These are phyloP conservation scores for Eurosta solidaginis DNA, from an alignment of 1,140 invertebrate species.

Conservation along the genomic window DNA sequence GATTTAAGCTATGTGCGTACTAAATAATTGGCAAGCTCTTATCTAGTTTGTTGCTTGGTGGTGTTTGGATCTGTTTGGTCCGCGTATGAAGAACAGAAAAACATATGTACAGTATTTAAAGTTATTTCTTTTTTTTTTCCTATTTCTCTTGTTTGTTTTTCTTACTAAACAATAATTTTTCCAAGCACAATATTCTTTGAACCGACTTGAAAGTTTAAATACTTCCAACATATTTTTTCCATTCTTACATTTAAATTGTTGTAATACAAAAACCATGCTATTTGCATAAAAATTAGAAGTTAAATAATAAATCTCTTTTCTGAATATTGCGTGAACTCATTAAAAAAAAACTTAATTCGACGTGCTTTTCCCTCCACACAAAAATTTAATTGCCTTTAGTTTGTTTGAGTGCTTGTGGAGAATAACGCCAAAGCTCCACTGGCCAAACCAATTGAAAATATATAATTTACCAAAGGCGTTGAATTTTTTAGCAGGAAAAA, in stretches of 20 bases:
- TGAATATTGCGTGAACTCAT: background rate
- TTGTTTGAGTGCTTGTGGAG: slow-evolving; percentile 75
- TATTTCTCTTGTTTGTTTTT: slow-evolving; percentile 19
- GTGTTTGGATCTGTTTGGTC: background rate
- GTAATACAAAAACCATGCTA: background rate
- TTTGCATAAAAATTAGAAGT: background rate
- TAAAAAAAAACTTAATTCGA: background rate
- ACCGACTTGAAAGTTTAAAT: background rate
- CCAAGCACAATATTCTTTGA: background rate
- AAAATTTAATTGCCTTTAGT: slow-evolving; percentile 43
- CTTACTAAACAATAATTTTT: background rate
- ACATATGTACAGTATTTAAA: background rate
- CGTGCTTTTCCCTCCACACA: background rate
- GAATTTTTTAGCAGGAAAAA: slow-evolving; percentile 93
- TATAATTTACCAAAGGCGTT: slow-evolving; percentile 90
- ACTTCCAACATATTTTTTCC: background rate
- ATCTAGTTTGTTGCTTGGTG: background rate
- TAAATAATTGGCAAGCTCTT: background rate
- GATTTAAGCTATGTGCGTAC: background rate
- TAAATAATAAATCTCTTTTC: background rate
- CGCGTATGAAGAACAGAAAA: background rate
- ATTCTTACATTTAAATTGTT: background rate
- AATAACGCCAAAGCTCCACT: slow-evolving; percentile 87
- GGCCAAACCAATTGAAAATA: slow-evolving; percentile 83
- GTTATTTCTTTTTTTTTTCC: background rate